Evolutionary conservation across 2,888 invertebrate species (phyloP), one percentile per base, ranked within the genome.

Genomic region (Carpatolechia fugitivella): DNA sequence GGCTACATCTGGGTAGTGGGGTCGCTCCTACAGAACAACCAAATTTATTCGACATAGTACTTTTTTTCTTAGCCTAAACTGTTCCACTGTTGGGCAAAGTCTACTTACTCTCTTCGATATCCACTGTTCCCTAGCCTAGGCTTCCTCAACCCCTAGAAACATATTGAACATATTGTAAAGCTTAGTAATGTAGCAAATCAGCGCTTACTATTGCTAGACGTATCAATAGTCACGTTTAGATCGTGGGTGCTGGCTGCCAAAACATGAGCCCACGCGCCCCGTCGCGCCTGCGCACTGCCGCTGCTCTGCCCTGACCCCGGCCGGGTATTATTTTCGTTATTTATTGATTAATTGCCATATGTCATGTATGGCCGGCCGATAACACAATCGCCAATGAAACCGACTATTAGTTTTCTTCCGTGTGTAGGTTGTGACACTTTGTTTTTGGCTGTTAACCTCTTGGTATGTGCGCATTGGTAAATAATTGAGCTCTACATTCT

Each of bases 201-300:
- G 16, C 16, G 38, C 14, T 35, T 16, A 16, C 38, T 14, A 40
- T 11, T 13, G 14, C 46, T 46, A 14, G 46, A 46, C 30, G 41
- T 2, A 29, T 13, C 24, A 69, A 82, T 83, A 83, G 84, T 84
- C 66, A 82, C 83, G 80, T 65, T 63, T 56, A 56, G 68, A n/a
- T n/a, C 62, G 80, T 81, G 84, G 85, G 86, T 75, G 10, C 10
- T 31, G 31, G 79, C 73, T 70, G 64, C 83, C 82, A 87, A 86
- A 87, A 83, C 65, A 62, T 69, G 68, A 80, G 72, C 88, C 86
- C 82, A 87, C 87, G 80, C 85, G 66, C 64, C 64, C 57, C 61
- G 56, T n/a, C n/a, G n/a, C n/a, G n/a, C n/a, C n/a, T n/a, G n/a
- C n/a, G n/a, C n/a, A n/a, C n/a, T n/a, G n/a, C n/a, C n/a, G 4